phyloP scores from a whole-genome alignment of 2,888 invertebrate species.

The Ectemnius cavifrons region DNA sequence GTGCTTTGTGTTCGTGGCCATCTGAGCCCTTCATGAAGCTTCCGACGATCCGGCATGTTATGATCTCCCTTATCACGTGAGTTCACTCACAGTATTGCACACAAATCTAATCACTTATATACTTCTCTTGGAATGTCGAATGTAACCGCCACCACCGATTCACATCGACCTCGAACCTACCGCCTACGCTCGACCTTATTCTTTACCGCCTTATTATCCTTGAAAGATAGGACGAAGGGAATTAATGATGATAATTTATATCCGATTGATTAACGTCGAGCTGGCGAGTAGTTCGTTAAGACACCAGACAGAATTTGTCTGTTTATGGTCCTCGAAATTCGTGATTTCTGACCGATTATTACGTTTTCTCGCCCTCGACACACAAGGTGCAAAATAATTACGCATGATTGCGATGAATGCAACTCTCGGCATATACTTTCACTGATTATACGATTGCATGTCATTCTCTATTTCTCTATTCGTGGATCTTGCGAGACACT shows the following conservation, averaged over 20 bases:
- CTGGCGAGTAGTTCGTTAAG: background rate
- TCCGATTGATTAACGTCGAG: background rate
- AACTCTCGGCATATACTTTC: slow-evolving; percentile 49
- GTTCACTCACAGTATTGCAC: slow-evolving; percentile 74
- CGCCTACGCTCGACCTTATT: background rate
- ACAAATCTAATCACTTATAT: slow-evolving; percentile 39
- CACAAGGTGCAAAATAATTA: slow-evolving; percentile 7
- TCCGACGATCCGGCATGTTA: slow-evolving; percentile 77
- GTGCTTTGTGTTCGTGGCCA: slow-evolving; percentile 78
- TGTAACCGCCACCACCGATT: slow-evolving; percentile 24
- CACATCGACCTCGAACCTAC: background rate
- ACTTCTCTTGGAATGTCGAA: slow-evolving; percentile 27
- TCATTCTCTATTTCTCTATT: slow-evolving; percentile 22
- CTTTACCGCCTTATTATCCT: slow-evolving; percentile 8
- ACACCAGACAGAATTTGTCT: background rate
- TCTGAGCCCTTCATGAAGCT: slow-evolving; percentile 76
- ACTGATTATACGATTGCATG: slow-evolving; percentile 53
- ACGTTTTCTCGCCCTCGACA: slow-evolving; percentile 8
- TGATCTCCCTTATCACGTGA: slow-evolving; percentile 75
- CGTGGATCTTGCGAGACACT: slow-evolving; percentile 12
- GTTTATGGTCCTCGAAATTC: background rate
- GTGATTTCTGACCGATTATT: slow-evolving; percentile 3
- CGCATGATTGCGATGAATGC: slow-evolving; percentile 62
- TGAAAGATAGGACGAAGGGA: slow-evolving; percentile 8
- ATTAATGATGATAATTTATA: background rate